Evolutionary conservation across 2,113 vertebrate species (phyloP), one percentile per base, ranked within the genome.

Genomic region (Irena cyanogastra): DNA sequence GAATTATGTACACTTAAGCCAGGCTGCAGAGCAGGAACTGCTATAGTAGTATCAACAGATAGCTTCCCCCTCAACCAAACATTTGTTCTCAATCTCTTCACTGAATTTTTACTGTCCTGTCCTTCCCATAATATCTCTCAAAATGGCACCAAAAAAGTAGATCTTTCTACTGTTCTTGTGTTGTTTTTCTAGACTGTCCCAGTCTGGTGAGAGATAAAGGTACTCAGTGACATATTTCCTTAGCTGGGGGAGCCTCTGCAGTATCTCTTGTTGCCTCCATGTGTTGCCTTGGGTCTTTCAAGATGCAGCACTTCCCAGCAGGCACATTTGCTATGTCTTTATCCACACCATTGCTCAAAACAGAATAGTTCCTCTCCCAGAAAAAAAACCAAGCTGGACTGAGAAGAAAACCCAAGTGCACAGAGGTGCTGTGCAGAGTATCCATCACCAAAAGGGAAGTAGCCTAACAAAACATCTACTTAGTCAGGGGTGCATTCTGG

Each of bases 381-480:
- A 19, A 45, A 69, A 78, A 74, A 88, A 0, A n/a, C n/a, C 4
- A 82, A 82, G 6, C 15, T 83, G 39, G 16, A 28, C 37, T 28
- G 17, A 20, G 37, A 19, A 61, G 21, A 45, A 45, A 45, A 16
- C 42, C 7, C 57, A 39, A 28, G 37, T 78, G n/a, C 18, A 27
- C 15, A 26, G 54, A 68, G 16, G 27, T 60, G 24, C 22, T 3
- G 3, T 13, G 7, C 5, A 6, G 18, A 56, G 2, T 20, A 57
- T 27, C 21, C 24, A 6, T 53, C 47, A 30, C 35, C 37, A 63
- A 47, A 7, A 9, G 7, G 41, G 27, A 69, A 77, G 30, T 10
- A 47, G 2, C 0, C 0, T 23, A 60, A 65, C 7, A 35, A 61
- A 60, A 13, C 4, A 2, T 75, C 13, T 45, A 11, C 9, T 78